These are phyloP conservation scores for Drosophila kohkoa DNA, from an alignment of 1,140 invertebrate genomes.

Conservation along the genomic window DNA sequence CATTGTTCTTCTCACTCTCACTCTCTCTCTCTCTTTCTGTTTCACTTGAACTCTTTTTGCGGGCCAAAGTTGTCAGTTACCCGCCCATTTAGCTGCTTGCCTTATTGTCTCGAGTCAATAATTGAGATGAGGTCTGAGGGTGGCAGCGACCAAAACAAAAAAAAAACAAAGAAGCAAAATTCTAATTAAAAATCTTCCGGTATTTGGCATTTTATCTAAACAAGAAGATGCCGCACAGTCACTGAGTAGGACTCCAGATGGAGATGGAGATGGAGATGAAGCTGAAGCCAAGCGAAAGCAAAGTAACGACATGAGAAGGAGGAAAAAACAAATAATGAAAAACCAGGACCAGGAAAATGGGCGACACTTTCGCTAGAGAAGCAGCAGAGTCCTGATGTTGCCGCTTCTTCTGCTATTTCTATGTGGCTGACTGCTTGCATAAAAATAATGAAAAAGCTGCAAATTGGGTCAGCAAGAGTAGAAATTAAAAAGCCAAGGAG, in stretches of 20 bases:
- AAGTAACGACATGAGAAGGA: conserved; percentile 11
- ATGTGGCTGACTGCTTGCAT: conserved; percentile 18
- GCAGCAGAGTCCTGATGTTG: conserved; percentile 15
- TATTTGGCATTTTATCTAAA: conserved; percentile 78
- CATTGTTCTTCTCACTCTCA: conserved; percentile 21
- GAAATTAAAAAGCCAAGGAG: conserved; percentile 59
- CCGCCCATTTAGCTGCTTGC: conserved; percentile 29
- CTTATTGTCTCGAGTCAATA: conserved; percentile 71
- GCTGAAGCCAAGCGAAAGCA: conserved; percentile 31
- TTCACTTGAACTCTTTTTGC: conserved; percentile 46
- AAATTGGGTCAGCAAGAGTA: conserved; percentile 70
- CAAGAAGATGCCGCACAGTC: conserved; percentile 59
- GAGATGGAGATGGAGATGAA: conserved; percentile 23
- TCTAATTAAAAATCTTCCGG: conserved; percentile 83
- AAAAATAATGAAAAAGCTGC: conserved; percentile 68
- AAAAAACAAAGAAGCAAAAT: conserved; percentile 43
- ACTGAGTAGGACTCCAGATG: conserved; percentile 4
- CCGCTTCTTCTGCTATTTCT: conserved; percentile 13
- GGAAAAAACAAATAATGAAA: conserved; percentile 30
- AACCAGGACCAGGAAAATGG: conserved; percentile 19
- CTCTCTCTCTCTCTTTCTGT: not conserved
- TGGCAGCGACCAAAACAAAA: conserved; percentile 1
- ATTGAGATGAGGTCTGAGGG: conserved; percentile 25
- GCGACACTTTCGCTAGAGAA: conserved; percentile 68
- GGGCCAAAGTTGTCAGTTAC: conserved; percentile 21